phyloP scores from a whole-genome alignment of 2,797 vertebrate genomes.

The Lepidocolaptes lacrymiger region DNA sequence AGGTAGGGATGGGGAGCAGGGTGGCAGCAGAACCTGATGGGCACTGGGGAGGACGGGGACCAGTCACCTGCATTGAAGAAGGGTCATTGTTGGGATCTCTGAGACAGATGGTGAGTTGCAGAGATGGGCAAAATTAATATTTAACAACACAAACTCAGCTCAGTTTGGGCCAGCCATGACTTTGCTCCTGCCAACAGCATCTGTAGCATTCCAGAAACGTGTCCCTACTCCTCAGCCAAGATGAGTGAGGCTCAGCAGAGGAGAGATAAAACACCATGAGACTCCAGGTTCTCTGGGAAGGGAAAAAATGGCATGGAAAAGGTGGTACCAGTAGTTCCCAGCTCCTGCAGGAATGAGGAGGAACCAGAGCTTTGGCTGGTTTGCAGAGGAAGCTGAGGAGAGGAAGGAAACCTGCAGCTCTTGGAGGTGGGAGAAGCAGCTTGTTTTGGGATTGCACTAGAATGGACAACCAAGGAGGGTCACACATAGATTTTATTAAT shows the following conservation, averaged over 20 bases:
- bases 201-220: background rate
- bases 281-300: background rate
- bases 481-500: background rate
- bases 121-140: slow-evolving; percentile 15
- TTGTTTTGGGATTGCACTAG: background rate
- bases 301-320: background rate
- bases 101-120: slow-evolving; percentile 18
- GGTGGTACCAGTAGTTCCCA: background rate
- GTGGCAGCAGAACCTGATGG: background rate
- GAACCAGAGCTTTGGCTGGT: background rate
- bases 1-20: background rate
- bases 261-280: background rate
- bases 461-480: background rate
- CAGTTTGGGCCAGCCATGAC: background rate
- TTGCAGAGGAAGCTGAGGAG: background rate
- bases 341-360: background rate
- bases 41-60: accelerated
- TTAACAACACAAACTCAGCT: background rate
- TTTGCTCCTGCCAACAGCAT: background rate
- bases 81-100: background rate
- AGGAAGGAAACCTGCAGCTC: background rate
- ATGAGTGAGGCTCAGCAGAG: background rate
- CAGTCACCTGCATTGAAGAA: background rate
- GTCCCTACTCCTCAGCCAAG: background rate
- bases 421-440: background rate